Base-by-base conservation (phyloP, 2,888 invertebrate species). In the Metopia argyrocephala region DNA sequence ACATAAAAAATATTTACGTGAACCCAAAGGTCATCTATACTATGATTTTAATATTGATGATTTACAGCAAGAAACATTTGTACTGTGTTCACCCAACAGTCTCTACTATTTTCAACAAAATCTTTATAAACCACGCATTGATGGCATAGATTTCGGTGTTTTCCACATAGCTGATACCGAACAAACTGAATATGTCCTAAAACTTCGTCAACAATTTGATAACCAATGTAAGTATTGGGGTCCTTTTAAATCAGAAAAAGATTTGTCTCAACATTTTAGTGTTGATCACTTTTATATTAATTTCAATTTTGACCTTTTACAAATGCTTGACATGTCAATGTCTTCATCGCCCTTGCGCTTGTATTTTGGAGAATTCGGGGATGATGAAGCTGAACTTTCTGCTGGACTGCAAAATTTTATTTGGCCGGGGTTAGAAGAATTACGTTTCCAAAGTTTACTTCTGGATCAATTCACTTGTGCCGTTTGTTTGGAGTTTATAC, bases 141-240 rank as follows among this genome's bases (percentile, higher is more conserved):
- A 70, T 25, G 74, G 65, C 9, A 59, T 85, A 2, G 64, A 75
- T 1, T 82, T 84, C 18, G 85, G 85, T 0, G 31, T 85, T n/a
- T 86, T 85, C 21, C 84, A 82, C 57, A 84, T 86, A n/a, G 85
- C 85, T n/a, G 80, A 82, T 2, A 85, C 86, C 0, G 82, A 84
- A 9, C 73, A 82, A 5, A 78, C 76, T 12, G 56, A 84, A 1
- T 86, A 84, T 23, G 82, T 74, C 2, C 5, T 82, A 0, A 85
- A 85, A 59, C 31, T 85, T 23, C 85, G 85, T 1, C 66, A 73
- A 0, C 75, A 81, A 15, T 80, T 75, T 9, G 82, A 84, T 46
- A 79, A 76, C 0, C 59, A 71, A 38, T 68, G 78, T 12, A 71
- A 83, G 15, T 82, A 83, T 64, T 46, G 79, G 64, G 84, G 85